Evolutionary conservation across 1,140 invertebrate species (phyloP), one percentile per base, ranked within the genome.

Genomic region (Lasioglossum albipes): DNA sequence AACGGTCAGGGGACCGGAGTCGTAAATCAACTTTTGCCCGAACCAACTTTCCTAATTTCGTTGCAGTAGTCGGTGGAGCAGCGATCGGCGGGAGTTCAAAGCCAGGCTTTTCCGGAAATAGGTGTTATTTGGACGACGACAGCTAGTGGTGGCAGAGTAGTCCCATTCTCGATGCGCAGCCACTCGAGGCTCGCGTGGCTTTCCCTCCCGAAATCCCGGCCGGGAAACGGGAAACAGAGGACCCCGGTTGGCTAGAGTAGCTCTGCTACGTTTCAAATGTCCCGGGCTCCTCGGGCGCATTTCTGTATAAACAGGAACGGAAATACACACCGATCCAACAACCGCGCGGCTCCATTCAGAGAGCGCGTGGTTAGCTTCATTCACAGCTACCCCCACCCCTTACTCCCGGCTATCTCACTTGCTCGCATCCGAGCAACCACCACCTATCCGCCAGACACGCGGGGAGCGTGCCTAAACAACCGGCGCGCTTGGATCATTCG

Each of bases 201-300:
- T 16, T 18, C 12, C 59, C 18, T 22, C 27, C 68, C 79, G 62
- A 27, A 27, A 59, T 69, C 73, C 69, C 57, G 22, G 16, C 12
- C n/a, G 22, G 6, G 42, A 79, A 62, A 75, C 61, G 69, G 16
- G 45, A 12, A 49, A 13, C 45, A 66, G 36, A 20, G 36, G 45
- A 20, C 45, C 59, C 22, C 6, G 41, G 9, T 27, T 52, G 71
- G 31, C n/a, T 2, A 68, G 20, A 45, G 71, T 65, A 76, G 79
- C 81, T 90, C 89, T 90, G 89, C 69, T 90, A 89, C 81, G 80
- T 90, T 88, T 90, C 89, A 90, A 90, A 88, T 85, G 84, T 79
- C 80, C 79, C 89, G 85, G 73, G 82, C 81, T 78, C 84, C 64
- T 74, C 69, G 81, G 82, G 73, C 85, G 84, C 83, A 84, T 89